Percentiles rank a stretch among this genome's conserved stretches.
Conservation (phyloP, 2,888 invertebrate species). For the Axea sp. region DNA sequence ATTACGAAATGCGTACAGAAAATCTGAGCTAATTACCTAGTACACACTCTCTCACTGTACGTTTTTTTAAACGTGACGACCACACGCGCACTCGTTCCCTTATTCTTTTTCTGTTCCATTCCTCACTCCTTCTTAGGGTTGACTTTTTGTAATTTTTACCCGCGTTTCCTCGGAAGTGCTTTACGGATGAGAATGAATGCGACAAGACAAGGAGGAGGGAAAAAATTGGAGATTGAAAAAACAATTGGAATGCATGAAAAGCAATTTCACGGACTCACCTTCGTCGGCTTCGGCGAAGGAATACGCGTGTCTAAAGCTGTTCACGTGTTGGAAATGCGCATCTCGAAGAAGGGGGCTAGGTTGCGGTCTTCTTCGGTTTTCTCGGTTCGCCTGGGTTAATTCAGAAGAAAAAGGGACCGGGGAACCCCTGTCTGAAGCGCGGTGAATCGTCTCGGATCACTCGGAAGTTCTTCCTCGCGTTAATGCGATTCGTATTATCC, state of each 20-base stretch:
- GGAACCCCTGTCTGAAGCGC: constrained; percentile 37
- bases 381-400: constrained; percentile 7
- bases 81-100: constrained; percentile 26
- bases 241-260: constrained; percentile 34
- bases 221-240: constrained; percentile 1
- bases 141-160: no score
- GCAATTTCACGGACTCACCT: constrained; percentile 56
- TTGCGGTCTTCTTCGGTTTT: constrained; percentile 5
- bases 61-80: constrained; percentile 6
- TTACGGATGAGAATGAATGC: no score
- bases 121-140: no score
- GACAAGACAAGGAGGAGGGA: not conserved
- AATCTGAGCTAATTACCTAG: constrained; percentile 26
- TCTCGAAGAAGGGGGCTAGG: constrained; percentile 33
- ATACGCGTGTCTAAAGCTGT: constrained; percentile 45
- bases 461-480: constrained; percentile 51
- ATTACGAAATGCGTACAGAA: constrained; percentile 31
- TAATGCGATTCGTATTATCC: constrained; percentile 26
- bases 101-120: not conserved
- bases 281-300: constrained; percentile 52
- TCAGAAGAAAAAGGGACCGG: constrained; percentile 29
- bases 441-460: constrained; percentile 42
- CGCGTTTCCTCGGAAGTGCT: no score
- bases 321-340: constrained; percentile 49
- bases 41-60: constrained; percentile 16